Evolutionary conservation across 1,140 invertebrate species (phyloP).

Genomic region (Scaptomyza graminum): DNA sequence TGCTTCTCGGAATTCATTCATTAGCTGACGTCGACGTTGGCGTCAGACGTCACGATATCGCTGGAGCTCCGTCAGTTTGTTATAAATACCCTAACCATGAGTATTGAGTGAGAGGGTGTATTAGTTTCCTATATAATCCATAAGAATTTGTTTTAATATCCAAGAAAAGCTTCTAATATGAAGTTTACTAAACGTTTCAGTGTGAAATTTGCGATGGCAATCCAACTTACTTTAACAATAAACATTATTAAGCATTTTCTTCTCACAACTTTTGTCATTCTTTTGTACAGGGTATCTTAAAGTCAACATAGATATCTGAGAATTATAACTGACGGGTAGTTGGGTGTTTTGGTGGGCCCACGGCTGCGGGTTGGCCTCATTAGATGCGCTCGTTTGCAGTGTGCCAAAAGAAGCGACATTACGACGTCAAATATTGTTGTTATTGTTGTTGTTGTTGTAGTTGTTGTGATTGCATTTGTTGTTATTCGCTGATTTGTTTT

Average conservation of each 20-base stretch:
- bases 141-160: neutral
- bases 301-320: neutral
- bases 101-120: neutral
- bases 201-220: too few relatives aligned
- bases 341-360: constrained; percentile 26
- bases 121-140: too few relatives aligned
- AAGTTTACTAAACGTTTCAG: too few relatives aligned
- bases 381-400: constrained; percentile 62
- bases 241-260: too few relatives aligned
- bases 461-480: constrained; percentile 31
- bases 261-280: too few relatives aligned
- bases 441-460: constrained; percentile 1
- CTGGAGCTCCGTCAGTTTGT: constrained; percentile 25
- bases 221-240: too few relatives aligned
- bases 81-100: constrained; percentile 13
- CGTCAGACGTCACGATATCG: constrained; percentile 56
- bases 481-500: constrained; percentile 64
- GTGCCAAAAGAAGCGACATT: constrained; percentile 39
- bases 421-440: constrained; percentile 30
- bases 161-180: neutral
- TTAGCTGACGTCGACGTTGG: constrained; percentile 53
- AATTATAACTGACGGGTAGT: constrained; percentile 15
- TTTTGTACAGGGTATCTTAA: neutral
- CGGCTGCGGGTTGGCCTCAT: constrained; percentile 49
- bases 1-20: constrained; percentile 49